Evolutionary conservation across 2,888 invertebrate species (phyloP).

Genomic region (Platycheirus albimanus): DNA sequence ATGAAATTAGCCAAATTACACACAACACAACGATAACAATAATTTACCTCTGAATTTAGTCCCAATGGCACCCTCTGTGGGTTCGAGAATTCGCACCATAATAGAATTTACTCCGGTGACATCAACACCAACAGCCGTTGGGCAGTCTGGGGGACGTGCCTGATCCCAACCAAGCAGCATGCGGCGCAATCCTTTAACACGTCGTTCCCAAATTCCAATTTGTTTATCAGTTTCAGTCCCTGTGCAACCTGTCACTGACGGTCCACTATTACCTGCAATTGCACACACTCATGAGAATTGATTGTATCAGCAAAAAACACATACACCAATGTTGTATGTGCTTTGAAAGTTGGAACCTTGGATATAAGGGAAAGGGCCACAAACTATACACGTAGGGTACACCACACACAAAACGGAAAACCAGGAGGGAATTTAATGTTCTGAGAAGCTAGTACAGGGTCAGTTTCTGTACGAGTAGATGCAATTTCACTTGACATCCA

Average conservation of each 20-base stretch:
- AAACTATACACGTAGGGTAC: neutral
- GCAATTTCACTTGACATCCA: conserved; percentile 50
- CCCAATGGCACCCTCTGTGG: conserved; percentile 91
- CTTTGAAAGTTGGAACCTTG: too few relatives aligned
- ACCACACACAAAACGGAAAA: conserved; percentile 47
- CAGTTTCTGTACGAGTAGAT: conserved; percentile 27
- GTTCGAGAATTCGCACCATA: conserved; percentile 87
- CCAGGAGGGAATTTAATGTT: conserved; percentile 21
- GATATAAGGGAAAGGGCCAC: neutral
- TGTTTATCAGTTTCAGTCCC: conserved; percentile 91
- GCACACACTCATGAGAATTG: conserved; percentile 1
- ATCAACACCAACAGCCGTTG: conserved; percentile 89
- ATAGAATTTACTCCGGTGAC: conserved; percentile 86
- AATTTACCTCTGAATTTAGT: conserved; percentile 94
- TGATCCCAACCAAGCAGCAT: conserved; percentile 95
- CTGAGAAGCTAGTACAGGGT: conserved; percentile 42
- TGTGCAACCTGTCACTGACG: conserved; percentile 87
- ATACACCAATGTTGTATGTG: too few relatives aligned
- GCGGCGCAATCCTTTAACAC: conserved; percentile 83
- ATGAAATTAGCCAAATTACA: conserved; percentile 50
- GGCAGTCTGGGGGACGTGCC: conserved; percentile 91
- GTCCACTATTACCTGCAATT: conserved; percentile 81
- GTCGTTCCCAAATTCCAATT: conserved; percentile 93
- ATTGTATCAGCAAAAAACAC: too few relatives aligned
- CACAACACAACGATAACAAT: conserved; percentile 35